Base-by-base conservation (phyloP, 2,888 invertebrate genomes). In the Alloscopus bannaensis region DNA sequence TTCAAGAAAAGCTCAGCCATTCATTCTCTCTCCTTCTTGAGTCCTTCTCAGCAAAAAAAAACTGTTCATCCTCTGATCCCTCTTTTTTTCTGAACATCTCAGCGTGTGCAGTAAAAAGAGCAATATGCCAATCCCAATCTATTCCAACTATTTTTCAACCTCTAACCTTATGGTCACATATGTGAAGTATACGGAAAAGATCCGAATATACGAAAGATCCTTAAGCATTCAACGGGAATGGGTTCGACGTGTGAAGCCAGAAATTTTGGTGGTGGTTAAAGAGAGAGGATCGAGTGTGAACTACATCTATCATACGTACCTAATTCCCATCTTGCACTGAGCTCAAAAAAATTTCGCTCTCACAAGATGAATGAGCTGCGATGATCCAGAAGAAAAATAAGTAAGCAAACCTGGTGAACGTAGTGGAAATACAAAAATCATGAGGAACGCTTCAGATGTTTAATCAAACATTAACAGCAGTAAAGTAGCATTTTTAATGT, bases 301-400 rank as follows among this genome's bases (percentile, higher is more conserved):
- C 20, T 52, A 3, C 52, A 11, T 47, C 8, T 52, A 52, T 4
- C 45, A 22, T 22, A 6, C 36, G 13, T 36, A 22, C 52, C 3
- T 52, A 62, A 40, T 16, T 24, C 42, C 62, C 18, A 22, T 8
- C 42, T 62, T 24, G 22, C 36, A 29, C 2, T n/a, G 18, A 57
- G 57, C 40, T 59, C 31, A 52, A 31, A n/a, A n/a, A n/a, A 29
- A 29, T 45, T n/a, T 45, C 45, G 3, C 11, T 45, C 22, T 26
- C n/a, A 28, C 29, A 75, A 75, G 75, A 75, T 75, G 68, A 75
- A 75, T 75, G 75, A 68, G 75, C 18, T 60, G 57, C 57, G 75
- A 68, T 75, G 75, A 75, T 75, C 75, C 75, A 59, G 45, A 29
- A 75, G 57, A 42, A 75, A 75, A 75, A 75, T 50, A 75, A 47